Conservation (phyloP, 2,888 invertebrate species). For the Pasiphila rectangulata region DNA sequence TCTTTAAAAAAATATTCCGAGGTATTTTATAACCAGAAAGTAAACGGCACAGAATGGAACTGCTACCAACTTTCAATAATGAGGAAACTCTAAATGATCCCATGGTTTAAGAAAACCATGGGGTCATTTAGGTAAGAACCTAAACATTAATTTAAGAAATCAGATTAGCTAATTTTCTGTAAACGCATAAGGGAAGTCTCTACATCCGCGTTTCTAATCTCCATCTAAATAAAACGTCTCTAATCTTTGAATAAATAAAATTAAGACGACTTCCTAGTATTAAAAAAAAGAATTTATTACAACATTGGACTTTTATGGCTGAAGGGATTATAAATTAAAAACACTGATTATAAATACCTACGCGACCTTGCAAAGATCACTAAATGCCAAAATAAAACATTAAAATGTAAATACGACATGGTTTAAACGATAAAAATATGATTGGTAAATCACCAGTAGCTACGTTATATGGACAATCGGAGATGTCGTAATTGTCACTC, state of each 20-base stretch:
- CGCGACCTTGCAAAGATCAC: slow-evolving; percentile 11
- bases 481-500: background rate
- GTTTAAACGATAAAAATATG: slow-evolving; percentile 1
- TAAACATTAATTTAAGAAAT: slow-evolving; percentile 14
- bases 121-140: too few relatives aligned
- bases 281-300: slow-evolving; percentile 22
- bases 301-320: slow-evolving; percentile 30
- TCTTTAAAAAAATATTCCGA: too few relatives aligned
- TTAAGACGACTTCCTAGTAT: slow-evolving; percentile 22
- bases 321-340: slow-evolving; percentile 22
- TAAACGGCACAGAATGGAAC: too few relatives aligned
- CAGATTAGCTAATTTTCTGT: slow-evolving; percentile 2
- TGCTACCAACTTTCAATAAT: too few relatives aligned
- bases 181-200: background rate
- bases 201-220: slow-evolving; percentile 25
- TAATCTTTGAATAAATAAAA: slow-evolving; percentile 35
- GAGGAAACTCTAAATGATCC: too few relatives aligned
- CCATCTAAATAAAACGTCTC: slow-evolving; percentile 26
- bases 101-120: too few relatives aligned
- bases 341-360: slow-evolving; percentile 19
- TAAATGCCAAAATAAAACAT: slow-evolving; percentile 20
- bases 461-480: background rate
- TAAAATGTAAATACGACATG: slow-evolving; percentile 11
- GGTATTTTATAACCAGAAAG: too few relatives aligned
- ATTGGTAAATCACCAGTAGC: slow-evolving; percentile 1